Evolutionary conservation across 2,113 vertebrate genomes (phyloP), one percentile per base, ranked within the genome.

Genomic region (Corythornis vintsioides): DNA sequence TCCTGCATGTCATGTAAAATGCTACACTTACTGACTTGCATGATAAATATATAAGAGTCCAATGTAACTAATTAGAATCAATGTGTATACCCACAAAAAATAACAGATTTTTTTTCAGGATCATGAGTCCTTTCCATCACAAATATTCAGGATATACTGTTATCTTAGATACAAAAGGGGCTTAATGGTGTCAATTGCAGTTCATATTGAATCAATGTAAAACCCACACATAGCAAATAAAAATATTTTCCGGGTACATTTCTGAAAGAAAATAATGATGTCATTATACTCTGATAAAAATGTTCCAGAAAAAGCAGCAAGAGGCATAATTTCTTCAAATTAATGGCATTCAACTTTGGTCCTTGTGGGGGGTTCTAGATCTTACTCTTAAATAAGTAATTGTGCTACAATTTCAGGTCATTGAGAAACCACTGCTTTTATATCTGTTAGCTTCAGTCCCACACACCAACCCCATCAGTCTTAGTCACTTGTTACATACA

Each of bases 301-400:
- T 0, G 7, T 90, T 93, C 57, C 65, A 90, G 74, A 89, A 82
- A 90, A 89, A 89, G 50, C 55, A 75, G 66, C 31, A 67, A 82
- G 82, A 90, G 81, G 70, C 77, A 79, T 93, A 89, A 96, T 96
- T 95, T 93, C 53, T 73, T 94, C 28, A 90, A 96, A 95, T 94
- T 88, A 93, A 83, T 64, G 50, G 43, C 60, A 88, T 92, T 94
- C 63, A 69, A 65, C 55, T 59, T 84, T 59, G 48, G 59, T 89
- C 70, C 73, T 84, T 63, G 45, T 19, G 9, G 56, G 57, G 38
- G n/a, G 16, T 13, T 81, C 90, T 83, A 86, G 70, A 61, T 70
- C 72, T 76, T 78, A 50, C 42, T 45, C 63, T 92, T 25, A 69
- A 73, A 77, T 76, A 94, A 93, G 55, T 90, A 35, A 82, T 45